Conservation (phyloP, 2,797 vertebrate species). For the Pseudopleuronectes americanus region DNA sequence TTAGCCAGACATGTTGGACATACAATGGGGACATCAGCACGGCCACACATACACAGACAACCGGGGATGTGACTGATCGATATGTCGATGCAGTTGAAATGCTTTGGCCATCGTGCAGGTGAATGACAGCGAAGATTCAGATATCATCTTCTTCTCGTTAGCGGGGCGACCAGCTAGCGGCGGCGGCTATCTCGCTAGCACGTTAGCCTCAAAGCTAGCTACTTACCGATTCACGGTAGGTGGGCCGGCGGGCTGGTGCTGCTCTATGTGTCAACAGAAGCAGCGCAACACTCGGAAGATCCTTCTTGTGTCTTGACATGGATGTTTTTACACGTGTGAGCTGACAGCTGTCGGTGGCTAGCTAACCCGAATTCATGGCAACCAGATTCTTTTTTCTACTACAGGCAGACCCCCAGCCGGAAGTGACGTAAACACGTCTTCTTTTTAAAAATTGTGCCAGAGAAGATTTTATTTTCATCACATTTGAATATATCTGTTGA, state of each 20-base stretch:
- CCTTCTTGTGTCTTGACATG: slow-evolving; percentile 75
- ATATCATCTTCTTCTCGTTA: slow-evolving; percentile 52
- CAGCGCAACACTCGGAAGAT: slow-evolving; percentile 57
- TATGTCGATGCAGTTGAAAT: neutral
- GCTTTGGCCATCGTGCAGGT: neutral
- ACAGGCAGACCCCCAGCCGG: slow-evolving; percentile 68
- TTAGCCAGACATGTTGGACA: slow-evolving; percentile 20
- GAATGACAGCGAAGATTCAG: slow-evolving; percentile 11
- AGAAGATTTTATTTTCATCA: neutral
- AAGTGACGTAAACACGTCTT: slow-evolving; percentile 62
- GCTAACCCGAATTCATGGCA: slow-evolving; percentile 73
- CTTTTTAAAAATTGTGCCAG: slow-evolving; percentile 36
- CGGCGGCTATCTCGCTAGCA: slow-evolving; percentile 51
- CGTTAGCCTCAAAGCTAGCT: slow-evolving; percentile 57
- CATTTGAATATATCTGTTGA: neutral
- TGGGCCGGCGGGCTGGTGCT: slow-evolving; percentile 46
- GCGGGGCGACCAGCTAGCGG: slow-evolving; percentile 54
- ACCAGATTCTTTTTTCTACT: slow-evolving; percentile 63
- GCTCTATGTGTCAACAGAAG: slow-evolving; percentile 59
- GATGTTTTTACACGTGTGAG: slow-evolving; percentile 62
- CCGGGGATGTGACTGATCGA: neutral
- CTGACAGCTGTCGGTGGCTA: slow-evolving; percentile 64
- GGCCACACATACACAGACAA: neutral
- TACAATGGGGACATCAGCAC: neutral
- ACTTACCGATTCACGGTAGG: slow-evolving; percentile 72